Base-by-base conservation (phyloP, 1,140 invertebrate genomes). In the Cydia fagiglandana region DNA sequence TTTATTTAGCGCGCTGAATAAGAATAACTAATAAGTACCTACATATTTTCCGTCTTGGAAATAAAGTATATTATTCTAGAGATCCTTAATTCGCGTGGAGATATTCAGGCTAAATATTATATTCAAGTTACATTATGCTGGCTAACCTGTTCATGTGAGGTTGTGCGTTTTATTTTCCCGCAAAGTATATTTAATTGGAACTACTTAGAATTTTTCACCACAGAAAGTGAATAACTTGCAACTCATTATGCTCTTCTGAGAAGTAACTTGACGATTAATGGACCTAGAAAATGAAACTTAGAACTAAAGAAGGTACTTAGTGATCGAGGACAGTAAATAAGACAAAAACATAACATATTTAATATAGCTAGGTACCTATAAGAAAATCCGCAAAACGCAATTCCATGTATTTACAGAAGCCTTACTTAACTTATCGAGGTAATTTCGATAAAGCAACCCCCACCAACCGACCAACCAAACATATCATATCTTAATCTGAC, bases 171-270 rank as follows among this genome's bases (percentile, higher is more conserved):
- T 61, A 61, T 61, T 61, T 61, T 61, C 56, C n/a, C 20, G 56
- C 56, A 24, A 61, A 61, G 56, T 61, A 61, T 12, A 61, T 61
- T 61, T 61, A 61, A 61, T 61, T 61, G 20, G 15, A 24, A 24
- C 56, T 61, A 61, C 56, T 61, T 24, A 61, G 56, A 61, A 61
- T 61, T 20, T 61, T 61, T n/a, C 20, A 61, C 1, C 20, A 61
- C 56, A 61, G 56, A 61, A 61, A 61, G 56, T 61, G n/a, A 20
- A 61, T 61, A 61, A 20, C 20, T 61, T 61, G 7, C 20, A 61
- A 61, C 56, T 24, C 20, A 12, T 61, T 4, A 61, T 61, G 20
- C 20, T 61, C 7, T 61, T 61, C 56, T 61, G 9, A 61, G 56
- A 24, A 61, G 20, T 24, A 61, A 5, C 56, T 24, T 61, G 34